Percentiles rank a stretch among this genome's conserved stretches.
phyloP scores from a whole-genome alignment of 2,797 vertebrate species.

The Dryobates pubescens region DNA sequence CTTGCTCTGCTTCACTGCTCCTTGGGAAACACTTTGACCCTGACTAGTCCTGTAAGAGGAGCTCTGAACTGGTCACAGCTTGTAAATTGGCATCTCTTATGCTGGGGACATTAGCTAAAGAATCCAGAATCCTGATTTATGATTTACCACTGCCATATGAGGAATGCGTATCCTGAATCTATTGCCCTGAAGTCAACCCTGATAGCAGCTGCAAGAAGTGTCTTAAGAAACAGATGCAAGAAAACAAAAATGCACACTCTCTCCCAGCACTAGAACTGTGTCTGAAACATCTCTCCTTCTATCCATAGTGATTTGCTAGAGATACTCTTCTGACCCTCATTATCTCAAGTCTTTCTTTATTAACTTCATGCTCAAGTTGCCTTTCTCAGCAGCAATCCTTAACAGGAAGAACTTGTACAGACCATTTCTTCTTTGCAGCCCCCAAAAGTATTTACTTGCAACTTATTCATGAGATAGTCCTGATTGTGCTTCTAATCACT shows the following conservation, averaged over 20 bases:
- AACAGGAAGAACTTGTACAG: background rate
- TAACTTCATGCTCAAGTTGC: background rate
- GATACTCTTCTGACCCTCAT: background rate
- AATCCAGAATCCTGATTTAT: background rate
- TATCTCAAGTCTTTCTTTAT: background rate
- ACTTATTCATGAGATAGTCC: background rate
- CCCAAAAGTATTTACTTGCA: background rate
- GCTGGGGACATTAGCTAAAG: background rate
- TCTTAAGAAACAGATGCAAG: background rate
- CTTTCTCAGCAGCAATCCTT: background rate
- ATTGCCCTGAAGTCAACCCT: slow-evolving; percentile 1
- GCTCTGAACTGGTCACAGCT: background rate
- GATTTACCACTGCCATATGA: background rate
- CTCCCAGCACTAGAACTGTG: background rate
- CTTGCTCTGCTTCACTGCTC: background rate
- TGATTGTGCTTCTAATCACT: background rate
- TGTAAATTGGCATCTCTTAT: background rate
- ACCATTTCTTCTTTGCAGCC: background rate
- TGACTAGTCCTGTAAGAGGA: background rate
- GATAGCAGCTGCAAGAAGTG: background rate
- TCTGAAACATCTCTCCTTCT: background rate
- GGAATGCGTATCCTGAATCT: background rate
- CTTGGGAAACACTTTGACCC: background rate
- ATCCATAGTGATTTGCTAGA: background rate
- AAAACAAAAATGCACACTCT: background rate